Evolutionary conservation across 2,113 vertebrate genomes (phyloP), one percentile per base, ranked within the genome.

Genomic region (Poicephalus meyeri): DNA sequence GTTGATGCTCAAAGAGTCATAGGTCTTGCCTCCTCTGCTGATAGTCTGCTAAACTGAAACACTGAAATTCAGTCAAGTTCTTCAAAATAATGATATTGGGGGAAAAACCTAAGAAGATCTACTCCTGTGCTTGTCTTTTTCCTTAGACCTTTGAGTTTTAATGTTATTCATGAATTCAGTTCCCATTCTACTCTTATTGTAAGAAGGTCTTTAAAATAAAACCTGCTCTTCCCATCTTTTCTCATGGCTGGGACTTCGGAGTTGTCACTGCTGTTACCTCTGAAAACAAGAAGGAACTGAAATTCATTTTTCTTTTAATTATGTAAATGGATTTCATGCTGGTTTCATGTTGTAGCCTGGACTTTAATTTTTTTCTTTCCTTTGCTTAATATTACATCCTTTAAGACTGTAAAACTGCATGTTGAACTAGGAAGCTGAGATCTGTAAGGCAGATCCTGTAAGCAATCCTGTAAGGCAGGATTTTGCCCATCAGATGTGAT

Each of bases 91-190:
- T 63, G 6, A 25, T 26, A 4, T 6, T 0, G 1, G 73, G 19
- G 26, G 16, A 25, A 44, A 13, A 21, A 15, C 19, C 0, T 1
- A 63, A 58, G 56, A n/a, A 25, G 31, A 3, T 7, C 0, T 0
- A 6, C 7, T 33, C 33, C 56, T 37, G 14, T 65, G 58, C 44
- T 85, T 82, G 76, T 80, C 0, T 5, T 76, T 89, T 89, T 85
- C 49, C 8, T 77, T 89, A 2, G 3, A 2, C 33, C 14, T 86
- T 82, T 80, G 28, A 63, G 35, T 88, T 93, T 88, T 77, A 72
- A 24, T 58, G 16, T 80, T 89, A 21, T 13, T 82, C 11, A 10
- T 7, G 6, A 79, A 37, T 82, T 85, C 29, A 49, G 20, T 8
- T 72, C 80, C 4, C 17, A 35, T 3, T 25, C 58, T 93, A 64